These are phyloP conservation scores for Piprites chloris DNA, from an alignment of 2,113 vertebrate genomes.

Conservation along the genomic window DNA sequence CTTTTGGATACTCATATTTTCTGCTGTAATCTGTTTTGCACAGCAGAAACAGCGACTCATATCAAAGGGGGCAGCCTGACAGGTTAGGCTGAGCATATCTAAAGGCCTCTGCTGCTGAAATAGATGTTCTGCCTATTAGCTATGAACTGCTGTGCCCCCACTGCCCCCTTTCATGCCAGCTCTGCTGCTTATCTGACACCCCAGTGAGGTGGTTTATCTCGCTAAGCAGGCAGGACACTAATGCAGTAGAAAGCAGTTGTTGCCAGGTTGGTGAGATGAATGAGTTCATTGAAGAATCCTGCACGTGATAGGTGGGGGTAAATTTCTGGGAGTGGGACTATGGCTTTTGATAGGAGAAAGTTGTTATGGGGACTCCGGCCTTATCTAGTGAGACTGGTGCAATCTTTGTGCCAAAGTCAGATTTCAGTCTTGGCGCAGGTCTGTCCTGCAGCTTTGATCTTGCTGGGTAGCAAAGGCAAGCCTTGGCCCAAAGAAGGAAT, in stretches of 20 bases:
- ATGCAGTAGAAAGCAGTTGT: neutral
- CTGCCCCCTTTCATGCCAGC: neutral
- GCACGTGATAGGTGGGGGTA: fast-evolving
- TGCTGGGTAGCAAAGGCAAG: neutral
- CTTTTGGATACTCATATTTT: neutral
- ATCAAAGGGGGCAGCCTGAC: neutral
- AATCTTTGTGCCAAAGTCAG: neutral
- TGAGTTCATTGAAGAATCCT: neutral
- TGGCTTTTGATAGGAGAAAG: neutral
- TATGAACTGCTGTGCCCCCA: neutral
- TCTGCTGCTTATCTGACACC: neutral
- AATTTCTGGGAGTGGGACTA: neutral
- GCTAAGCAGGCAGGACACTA: neutral
- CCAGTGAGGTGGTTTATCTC: neutral
- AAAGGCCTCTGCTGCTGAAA: neutral
- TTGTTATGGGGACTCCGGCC: neutral
- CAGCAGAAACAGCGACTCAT: neutral
- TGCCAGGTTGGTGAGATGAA: neutral
- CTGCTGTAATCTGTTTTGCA: neutral
- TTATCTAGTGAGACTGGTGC: neutral
- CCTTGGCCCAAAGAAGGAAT: neutral
- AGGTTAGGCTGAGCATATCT: neutral
- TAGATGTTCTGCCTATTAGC: neutral
- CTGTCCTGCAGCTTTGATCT: neutral
- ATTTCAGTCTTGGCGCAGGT: neutral